Percentiles rank a stretch among this genome's conserved stretches.
Conservation (phyloP, 2,888 invertebrate species). For the Dasysyrphus albostriatus region DNA sequence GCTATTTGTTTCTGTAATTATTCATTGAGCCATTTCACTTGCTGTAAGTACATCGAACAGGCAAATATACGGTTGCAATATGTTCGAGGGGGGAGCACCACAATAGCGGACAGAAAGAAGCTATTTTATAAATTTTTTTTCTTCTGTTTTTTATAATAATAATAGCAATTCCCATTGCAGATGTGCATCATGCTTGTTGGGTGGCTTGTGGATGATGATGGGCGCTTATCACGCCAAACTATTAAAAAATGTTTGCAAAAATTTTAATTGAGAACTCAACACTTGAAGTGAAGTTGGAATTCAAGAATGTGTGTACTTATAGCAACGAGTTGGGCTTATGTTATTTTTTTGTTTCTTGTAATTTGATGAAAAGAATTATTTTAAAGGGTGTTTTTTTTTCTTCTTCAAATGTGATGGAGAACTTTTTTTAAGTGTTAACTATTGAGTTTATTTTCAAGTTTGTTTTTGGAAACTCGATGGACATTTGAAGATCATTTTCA, state of each 20-base stretch:
- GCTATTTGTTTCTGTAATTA: conserved; percentile 72
- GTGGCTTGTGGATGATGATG: conserved; percentile 65
- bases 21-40: conserved; percentile 61
- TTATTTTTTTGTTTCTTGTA: background rate
- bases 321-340: background rate
- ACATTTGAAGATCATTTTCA: no score
- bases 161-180: conserved; percentile 62
- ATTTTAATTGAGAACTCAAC: conserved; percentile 70
- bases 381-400: background rate
- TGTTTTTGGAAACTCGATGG: no score
- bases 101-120: conserved; percentile 15
- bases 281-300: conserved; percentile 48
- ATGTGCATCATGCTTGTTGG: conserved; percentile 54
- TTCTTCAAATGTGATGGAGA: no score
- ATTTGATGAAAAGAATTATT: background rate
- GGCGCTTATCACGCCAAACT: conserved; percentile 71
- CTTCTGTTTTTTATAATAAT: conserved; percentile 11
- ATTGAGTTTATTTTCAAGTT: no score
- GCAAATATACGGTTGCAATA: background rate
- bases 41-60: background rate
- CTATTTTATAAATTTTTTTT: background rate
- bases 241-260: conserved; percentile 63
- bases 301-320: conserved; percentile 23
- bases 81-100: background rate
- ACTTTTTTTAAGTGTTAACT: no score